Conservation (phyloP, 1,140 invertebrate species). For the Sycophaga agraensis region DNA sequence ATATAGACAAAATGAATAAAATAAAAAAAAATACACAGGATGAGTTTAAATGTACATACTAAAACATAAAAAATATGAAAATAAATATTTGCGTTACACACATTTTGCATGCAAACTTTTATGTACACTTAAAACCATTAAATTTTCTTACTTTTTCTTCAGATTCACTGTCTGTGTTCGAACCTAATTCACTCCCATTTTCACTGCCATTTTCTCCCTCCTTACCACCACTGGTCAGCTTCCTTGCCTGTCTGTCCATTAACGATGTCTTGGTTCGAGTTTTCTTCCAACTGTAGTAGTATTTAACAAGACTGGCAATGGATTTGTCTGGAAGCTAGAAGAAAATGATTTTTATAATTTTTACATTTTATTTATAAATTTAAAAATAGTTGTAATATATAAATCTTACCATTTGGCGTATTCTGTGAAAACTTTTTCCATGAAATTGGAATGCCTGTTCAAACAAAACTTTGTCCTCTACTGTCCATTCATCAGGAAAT, state of each 20-base stretch:
- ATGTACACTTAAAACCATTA: constrained; percentile 14
- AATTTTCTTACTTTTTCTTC: constrained; percentile 80
- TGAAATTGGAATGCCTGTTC: constrained; percentile 98
- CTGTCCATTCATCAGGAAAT: constrained; percentile 97
- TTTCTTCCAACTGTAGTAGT: constrained; percentile 99
- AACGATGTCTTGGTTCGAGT: constrained; percentile 86
- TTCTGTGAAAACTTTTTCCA: constrained; percentile 96
- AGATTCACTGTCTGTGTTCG: constrained; percentile 83
- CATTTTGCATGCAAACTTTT: constrained; percentile 32
- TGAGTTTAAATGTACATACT: neutral
- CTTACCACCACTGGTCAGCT: constrained; percentile 62
- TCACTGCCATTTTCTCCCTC: constrained; percentile 73
- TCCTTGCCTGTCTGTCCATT: constrained; percentile 87
- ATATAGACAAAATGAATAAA: neutral
- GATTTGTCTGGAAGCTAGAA: constrained; percentile 91
- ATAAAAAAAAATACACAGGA: neutral
- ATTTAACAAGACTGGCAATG: constrained; percentile 93
- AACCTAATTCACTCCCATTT: constrained; percentile 71
- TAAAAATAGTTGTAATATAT: neutral
- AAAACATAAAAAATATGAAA: constrained; percentile 18
- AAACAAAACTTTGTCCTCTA: constrained; percentile 97
- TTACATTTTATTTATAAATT: too few relatives aligned
- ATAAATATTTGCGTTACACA: constrained; percentile 9
- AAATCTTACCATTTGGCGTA: constrained; percentile 87
- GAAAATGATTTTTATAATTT: constrained; percentile 1